Base-by-base conservation (phyloP, 2,113 vertebrate species). In the Artemisiospiza belli region DNA sequence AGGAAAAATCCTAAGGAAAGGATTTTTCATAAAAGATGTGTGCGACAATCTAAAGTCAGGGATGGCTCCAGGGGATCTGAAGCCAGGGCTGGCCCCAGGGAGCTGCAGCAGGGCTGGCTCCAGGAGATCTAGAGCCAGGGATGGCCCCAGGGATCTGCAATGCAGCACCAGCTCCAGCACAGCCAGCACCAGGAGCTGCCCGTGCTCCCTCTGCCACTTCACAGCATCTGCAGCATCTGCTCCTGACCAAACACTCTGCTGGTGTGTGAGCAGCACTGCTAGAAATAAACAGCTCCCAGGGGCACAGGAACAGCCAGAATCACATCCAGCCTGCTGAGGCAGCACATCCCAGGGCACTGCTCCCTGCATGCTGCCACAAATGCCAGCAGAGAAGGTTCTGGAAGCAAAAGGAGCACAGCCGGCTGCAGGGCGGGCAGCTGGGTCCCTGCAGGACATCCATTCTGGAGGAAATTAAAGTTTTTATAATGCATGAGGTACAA, bases 131-230 rank as follows among this genome's bases (percentile, higher is more conserved):
- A 30, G 44, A 64, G 76, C 49, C 49, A 51, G 51, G 52, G 30
- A 2, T 9, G 72, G 61, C 31, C 20, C 23, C 69, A 14, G 39
- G 61, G 55, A 76, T 9, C 96, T 96, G 87, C 95, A 96, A 92
- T 94, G 95, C 96, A 95, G 95, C 92, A 92, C 51, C 68, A 54
- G 54, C 70, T 52, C 8, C 55, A 5, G 83, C 12, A 12, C 39
- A 39, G 39, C 39, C 39, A 12, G 39, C 39, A 39, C 39, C 39
- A 39, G 37, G 37, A 39, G 37, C 43, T 3, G 44, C 41, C 62
- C 35, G 23, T 3, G 47, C 87, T 80, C 41, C 37, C 18, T 9
- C 80, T 51, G 46, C 24, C 5, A 3, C 51, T 27, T 33, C 39
- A 11, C 33, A 86, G 83, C 11, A 67, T 78, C 68, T 47, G 46